Percentiles rank a stretch among this genome's conserved stretches.
phyloP scores from a whole-genome alignment of 2,113 vertebrate genomes.

The Centropus unirufus region DNA sequence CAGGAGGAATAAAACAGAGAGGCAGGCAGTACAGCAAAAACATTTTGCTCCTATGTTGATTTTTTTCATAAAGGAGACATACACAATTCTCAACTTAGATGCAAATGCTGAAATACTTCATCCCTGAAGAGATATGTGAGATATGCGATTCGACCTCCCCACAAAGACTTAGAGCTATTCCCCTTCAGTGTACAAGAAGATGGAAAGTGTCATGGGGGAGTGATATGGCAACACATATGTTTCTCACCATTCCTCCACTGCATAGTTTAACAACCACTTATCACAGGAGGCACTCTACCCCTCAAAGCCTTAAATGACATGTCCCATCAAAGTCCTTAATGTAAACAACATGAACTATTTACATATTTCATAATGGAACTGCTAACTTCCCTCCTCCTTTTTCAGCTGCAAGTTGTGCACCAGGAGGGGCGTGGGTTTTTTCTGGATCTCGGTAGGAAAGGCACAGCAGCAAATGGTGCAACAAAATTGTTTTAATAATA shows the following conservation, averaged over 20 bases:
- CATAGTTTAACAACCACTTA: conserved; percentile 5
- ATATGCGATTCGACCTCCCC: neutral
- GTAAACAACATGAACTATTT: conserved; percentile 28
- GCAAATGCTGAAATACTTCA: neutral
- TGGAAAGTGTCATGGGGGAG: conserved; percentile 25
- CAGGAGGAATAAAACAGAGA: neutral
- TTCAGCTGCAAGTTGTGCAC: neutral
- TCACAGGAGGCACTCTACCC: neutral
- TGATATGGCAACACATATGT: conserved; percentile 41
- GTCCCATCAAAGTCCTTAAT: neutral
- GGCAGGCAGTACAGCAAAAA: neutral
- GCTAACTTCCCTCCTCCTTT: neutral
- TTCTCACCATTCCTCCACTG: conserved; percentile 24
- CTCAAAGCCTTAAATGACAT: conserved; percentile 18
- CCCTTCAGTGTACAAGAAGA: neutral
- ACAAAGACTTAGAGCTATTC: neutral
- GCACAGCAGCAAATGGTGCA: neutral
- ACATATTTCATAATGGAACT: neutral
- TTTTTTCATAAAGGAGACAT: neutral
- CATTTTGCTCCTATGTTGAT: neutral
- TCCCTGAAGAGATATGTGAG: neutral
- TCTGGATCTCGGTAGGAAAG: neutral
- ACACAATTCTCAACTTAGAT: neutral
- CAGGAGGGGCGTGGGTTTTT: rapidly evolving
- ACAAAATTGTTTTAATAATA: neutral